phyloP scores from a whole-genome alignment of 2,113 vertebrate genomes.

The Heteronetta atricapilla region DNA sequence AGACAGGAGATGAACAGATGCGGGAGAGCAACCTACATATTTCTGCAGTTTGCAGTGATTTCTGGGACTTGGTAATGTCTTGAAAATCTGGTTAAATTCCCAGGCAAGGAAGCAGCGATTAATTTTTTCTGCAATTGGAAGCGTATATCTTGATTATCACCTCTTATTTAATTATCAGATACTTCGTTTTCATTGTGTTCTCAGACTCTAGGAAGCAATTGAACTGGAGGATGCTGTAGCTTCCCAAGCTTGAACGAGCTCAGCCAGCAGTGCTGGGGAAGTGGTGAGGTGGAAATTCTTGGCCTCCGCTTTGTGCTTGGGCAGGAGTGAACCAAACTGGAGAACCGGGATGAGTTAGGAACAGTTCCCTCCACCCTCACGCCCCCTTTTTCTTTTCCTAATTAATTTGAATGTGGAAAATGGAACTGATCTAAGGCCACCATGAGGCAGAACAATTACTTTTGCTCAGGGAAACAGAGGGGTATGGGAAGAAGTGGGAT shows the following conservation, averaged over 20 bases:
- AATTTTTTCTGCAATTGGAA: not conserved
- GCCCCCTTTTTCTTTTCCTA: no score
- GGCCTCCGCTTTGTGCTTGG: not conserved
- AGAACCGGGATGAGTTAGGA: not conserved
- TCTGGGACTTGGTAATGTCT: not conserved
- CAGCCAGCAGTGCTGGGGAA: not conserved
- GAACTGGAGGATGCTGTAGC: not conserved
- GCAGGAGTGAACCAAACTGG: not conserved
- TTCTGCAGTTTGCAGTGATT: not conserved
- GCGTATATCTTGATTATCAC: not conserved
- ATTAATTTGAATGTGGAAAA: no score
- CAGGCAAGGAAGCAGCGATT: not conserved
- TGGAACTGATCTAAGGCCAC: not conserved
- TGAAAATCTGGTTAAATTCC: conserved; percentile 6
- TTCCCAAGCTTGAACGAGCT: not conserved
- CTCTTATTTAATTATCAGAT: conserved; percentile 18
- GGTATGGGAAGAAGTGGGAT: not conserved
- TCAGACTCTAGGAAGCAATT: not conserved
- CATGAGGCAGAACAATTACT: not conserved
- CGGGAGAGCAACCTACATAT: not conserved
- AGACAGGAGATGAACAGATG: not conserved
- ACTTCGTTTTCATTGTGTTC: not conserved
- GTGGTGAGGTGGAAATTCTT: not conserved
- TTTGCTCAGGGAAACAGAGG: not conserved
- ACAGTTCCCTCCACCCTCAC: no score